Evolutionary conservation across 2,888 invertebrate species (phyloP).

Genomic region (Phyllotreta striolata): DNA sequence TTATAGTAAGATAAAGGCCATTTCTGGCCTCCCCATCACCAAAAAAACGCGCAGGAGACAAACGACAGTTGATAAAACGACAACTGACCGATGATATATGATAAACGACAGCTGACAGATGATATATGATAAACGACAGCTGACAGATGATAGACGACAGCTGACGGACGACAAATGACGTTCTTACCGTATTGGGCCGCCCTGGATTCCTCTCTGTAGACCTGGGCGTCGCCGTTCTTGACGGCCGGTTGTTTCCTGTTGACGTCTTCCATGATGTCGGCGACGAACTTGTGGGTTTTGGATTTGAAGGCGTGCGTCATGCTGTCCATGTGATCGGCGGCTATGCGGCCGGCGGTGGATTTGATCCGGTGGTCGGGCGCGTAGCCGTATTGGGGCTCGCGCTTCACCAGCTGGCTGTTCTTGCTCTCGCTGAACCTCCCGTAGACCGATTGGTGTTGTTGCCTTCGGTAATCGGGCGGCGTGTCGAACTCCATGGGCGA

Average conservation of each 20-base stretch:
- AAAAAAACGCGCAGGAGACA: no score
- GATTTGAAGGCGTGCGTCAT: conserved; percentile 74
- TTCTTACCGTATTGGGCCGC: conserved; percentile 75
- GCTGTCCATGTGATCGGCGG: conserved; percentile 70
- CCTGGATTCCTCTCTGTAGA: conserved; percentile 75
- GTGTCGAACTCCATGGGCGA: conserved; percentile 71
- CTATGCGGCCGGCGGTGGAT: conserved; percentile 63
- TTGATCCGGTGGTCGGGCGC: conserved; percentile 59
- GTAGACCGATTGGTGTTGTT: conserved; percentile 46
- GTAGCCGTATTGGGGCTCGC: conserved; percentile 66
- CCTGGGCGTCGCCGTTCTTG: conserved; percentile 68
- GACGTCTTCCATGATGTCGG: conserved; percentile 71
- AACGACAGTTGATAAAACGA: no score
- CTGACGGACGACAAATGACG: no score
- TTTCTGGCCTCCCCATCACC: no score
- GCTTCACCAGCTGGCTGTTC: conserved; percentile 50
- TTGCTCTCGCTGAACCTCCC: conserved; percentile 52
- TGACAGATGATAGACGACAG: no score
- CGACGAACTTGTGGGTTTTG: conserved; percentile 73
- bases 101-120: no score
- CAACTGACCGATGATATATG: no score
- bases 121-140: no score
- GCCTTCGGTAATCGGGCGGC: conserved; percentile 55
- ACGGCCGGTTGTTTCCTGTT: conserved; percentile 60
- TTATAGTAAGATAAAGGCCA: no score